phyloP scores from a whole-genome alignment of 1,140 invertebrate genomes.

The Hyles euphorbiae region DNA sequence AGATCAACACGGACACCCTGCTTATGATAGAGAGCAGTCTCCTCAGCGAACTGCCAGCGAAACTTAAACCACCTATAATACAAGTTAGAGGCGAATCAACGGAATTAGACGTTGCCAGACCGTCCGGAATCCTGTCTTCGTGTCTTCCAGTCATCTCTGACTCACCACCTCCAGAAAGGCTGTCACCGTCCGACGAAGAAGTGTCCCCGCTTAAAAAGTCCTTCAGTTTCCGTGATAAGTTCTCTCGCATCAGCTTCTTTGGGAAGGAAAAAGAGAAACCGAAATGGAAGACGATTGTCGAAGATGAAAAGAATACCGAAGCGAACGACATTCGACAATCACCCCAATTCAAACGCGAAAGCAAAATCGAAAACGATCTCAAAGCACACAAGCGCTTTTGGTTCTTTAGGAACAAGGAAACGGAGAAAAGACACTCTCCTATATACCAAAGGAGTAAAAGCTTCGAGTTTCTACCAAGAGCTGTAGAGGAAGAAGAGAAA shows the following conservation, averaged over 20 bases:
- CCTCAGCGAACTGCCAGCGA: constrained; percentile 54
- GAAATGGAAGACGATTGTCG: constrained; percentile 46
- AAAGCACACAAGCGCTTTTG: constrained; percentile 60
- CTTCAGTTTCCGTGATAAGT: constrained; percentile 61
- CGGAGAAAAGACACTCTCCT: constrained; percentile 39
- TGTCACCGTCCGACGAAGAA: constrained; percentile 36
- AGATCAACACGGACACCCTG: constrained; percentile 56
- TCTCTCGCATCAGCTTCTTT: constrained; percentile 52
- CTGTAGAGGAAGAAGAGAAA: constrained; percentile 39
- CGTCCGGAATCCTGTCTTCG: constrained; percentile 43
- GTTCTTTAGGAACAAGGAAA: constrained; percentile 56
- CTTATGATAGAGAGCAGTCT: constrained; percentile 58
- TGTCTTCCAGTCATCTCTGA: constrained; percentile 48
- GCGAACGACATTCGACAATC: constrained; percentile 4
- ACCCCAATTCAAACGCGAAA: constrained; percentile 11
- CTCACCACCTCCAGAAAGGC: constrained; percentile 32
- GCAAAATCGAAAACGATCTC: constrained; percentile 34
- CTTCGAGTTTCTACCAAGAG: constrained; percentile 62
- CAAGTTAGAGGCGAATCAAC: constrained; percentile 37
- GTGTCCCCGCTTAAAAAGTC: constrained; percentile 54
- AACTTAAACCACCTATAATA: constrained; percentile 39
- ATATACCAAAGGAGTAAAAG: constrained; percentile 63
- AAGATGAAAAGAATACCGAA: constrained; percentile 37
- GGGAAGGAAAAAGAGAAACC: constrained; percentile 53
- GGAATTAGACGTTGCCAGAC: constrained; percentile 42